phyloP scores from a whole-genome alignment of 2,113 vertebrate genomes.

The Oreochromis aureus region DNA sequence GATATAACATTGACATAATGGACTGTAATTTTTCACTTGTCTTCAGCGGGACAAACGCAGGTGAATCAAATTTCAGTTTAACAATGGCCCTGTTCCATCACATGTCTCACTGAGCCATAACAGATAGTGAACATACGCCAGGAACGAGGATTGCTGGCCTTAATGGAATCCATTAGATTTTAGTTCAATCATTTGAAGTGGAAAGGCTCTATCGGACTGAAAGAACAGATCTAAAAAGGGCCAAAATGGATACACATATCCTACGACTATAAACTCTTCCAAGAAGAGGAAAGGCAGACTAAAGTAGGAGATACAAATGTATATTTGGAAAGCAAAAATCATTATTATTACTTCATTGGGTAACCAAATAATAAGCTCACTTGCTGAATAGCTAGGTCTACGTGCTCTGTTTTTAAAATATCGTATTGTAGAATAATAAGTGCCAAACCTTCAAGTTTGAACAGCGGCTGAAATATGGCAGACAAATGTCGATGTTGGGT shows the following conservation, averaged over 20 bases:
- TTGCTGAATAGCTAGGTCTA: background rate
- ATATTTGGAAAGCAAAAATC: background rate
- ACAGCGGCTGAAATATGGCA: background rate
- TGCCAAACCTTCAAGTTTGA: background rate
- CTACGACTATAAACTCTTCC: background rate
- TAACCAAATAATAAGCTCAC: background rate
- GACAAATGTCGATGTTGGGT: background rate
- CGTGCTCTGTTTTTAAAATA: background rate
- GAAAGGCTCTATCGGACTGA: background rate
- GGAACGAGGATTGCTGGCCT: background rate
- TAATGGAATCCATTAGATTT: background rate
- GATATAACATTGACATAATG: too few relatives aligned
- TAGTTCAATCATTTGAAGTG: background rate
- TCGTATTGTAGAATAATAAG: background rate
- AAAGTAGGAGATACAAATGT: background rate
- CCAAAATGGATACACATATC: background rate
- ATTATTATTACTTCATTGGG: background rate
- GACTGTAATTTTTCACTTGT: background rate
- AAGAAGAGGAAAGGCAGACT: background rate
- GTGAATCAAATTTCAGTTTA: background rate
- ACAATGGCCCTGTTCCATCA: background rate
- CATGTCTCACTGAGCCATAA: background rate
- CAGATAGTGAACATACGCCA: background rate
- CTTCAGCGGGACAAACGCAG: background rate
- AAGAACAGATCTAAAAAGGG: background rate